Base-by-base conservation (phyloP, 1,140 invertebrate species). In the Caenorhabditis brenneri region DNA sequence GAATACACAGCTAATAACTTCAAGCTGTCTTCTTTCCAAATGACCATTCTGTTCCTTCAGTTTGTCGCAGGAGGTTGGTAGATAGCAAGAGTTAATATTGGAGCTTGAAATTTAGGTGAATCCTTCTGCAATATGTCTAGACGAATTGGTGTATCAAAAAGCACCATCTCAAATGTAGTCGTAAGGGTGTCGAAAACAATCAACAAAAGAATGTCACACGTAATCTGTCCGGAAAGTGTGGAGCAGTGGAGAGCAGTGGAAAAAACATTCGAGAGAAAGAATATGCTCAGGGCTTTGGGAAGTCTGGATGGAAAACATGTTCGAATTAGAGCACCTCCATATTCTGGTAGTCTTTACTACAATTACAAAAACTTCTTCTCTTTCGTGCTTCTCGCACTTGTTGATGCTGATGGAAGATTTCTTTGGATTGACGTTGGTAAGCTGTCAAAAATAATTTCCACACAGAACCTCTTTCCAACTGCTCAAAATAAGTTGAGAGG, bases 301-400 rank as follows among this genome's bases (percentile, higher is more conserved):
- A 16, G 7, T 3, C 19, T 79, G 5, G 74, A 79, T 19, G 74
- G 74, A 29, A 79, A 79, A 24, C 74, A 79, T 79, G 27, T 79
- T 24, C 7, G 74, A 48, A 24, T 79, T 15, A 79, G 22, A 79
- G 36, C 39, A 46, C 74, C 74, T 10, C 74, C 36, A 27, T 2
- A 79, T 46, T 48, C 39, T 1, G 74, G 74, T 2, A 15, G 36
- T 12, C 36, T 48, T 4, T 79, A 46, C 19, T 79, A n/a, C 39
- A 79, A 79, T 19, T 79, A 46, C 27, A 79, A 79, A 31, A 7
- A 16, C 1, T 79, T 79, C 27, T 79, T 79, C 19, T n/a, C 7
- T 42, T 79, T 79, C 48, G 36, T 24, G 4, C 16, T 48, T 2
- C 22, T 79, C 1, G 42, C 19, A 4, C n/a, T 79, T 12, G 74